Evolutionary conservation across 2,888 invertebrate genomes (phyloP), one percentile per base, ranked within the genome.

Genomic region (Cosmopolites sordidus): DNA sequence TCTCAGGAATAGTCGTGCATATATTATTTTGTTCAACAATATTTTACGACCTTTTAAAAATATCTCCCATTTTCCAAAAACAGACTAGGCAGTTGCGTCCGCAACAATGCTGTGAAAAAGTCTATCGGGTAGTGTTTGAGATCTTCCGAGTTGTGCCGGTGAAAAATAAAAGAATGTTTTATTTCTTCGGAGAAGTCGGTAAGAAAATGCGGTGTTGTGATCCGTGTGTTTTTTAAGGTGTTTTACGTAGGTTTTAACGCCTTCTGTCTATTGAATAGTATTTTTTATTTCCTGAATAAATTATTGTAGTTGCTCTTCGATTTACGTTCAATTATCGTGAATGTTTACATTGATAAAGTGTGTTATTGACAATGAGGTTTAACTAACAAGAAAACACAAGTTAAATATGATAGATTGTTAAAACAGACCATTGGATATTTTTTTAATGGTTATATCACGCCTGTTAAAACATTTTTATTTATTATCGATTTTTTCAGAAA

Each of bases 151-250:
- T 37, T 11, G 37, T 46, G 37, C 22, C 18, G 29, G 12, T 37
- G 38, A 46, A 30, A 30, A 33, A 40, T 38, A 38, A 9, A 8
- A 29, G 33, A 43, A 52, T 49, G 54, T 57, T 59, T 47, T 56
- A 53, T 41, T 60, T 47, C 50, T 58, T 51, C 52, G 59, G 57
- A 17, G 58, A 58, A 59, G 55, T 55, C 14, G 58, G 56, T 59
- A 58, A 17, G 43, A 16, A 48, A 39, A 37, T 48, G 48, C 43
- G 45, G 22, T 22, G 22, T 8, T 5, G 22, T 22, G 22, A 22
- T 22, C 27, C 9, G 9, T 9, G 27, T 27, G 27, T 29, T 54
- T 47, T 37, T 39, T 37, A 45, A 43, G 18, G 41, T 39, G 14
- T 38, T 15, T 29, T 45, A 48, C 44, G 58, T 58, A 48, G 60